phyloP scores from a whole-genome alignment of 2,113 vertebrate genomes.

The Seriola aureovittata region DNA sequence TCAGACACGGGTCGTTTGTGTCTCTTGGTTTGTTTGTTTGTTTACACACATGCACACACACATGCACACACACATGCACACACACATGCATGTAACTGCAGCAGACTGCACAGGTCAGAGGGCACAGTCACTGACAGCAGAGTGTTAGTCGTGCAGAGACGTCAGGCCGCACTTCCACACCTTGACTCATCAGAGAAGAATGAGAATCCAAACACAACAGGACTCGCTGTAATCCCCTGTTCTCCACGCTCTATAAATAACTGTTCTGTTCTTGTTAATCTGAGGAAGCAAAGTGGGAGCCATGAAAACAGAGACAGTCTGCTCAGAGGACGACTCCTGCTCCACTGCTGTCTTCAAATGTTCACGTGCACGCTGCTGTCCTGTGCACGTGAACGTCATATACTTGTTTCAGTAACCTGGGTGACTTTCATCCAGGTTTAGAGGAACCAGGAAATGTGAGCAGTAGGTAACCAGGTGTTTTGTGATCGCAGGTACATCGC shows the following conservation, averaged over 20 bases:
- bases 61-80: background rate
- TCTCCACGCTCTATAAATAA: conserved; percentile 70
- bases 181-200: conserved; percentile 56
- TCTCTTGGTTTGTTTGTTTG: conserved; percentile 4
- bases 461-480: too few relatives aligned
- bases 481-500: too few relatives aligned
- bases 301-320: conserved; percentile 33
- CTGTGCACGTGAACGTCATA: background rate
- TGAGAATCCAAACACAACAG: conserved; percentile 60
- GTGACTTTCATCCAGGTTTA: too few relatives aligned
- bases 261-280: conserved; percentile 63
- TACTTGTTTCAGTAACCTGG: too few relatives aligned
- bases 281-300: conserved; percentile 50
- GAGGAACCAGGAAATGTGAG: too few relatives aligned
- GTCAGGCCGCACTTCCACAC: conserved; percentile 24
- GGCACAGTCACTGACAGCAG: background rate
- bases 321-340: conserved; percentile 16
- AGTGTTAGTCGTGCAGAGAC: background rate
- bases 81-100: background rate
- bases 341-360: background rate
- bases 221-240: conserved; percentile 61
- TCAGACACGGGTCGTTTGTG: background rate
- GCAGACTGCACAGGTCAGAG: background rate
- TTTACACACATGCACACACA: background rate
- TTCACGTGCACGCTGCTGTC: background rate